Percentiles rank a stretch among this genome's conserved stretches.
Evolutionary conservation across 2,113 vertebrate species (phyloP).

Genomic region (Macrotis lagotis): DNA sequence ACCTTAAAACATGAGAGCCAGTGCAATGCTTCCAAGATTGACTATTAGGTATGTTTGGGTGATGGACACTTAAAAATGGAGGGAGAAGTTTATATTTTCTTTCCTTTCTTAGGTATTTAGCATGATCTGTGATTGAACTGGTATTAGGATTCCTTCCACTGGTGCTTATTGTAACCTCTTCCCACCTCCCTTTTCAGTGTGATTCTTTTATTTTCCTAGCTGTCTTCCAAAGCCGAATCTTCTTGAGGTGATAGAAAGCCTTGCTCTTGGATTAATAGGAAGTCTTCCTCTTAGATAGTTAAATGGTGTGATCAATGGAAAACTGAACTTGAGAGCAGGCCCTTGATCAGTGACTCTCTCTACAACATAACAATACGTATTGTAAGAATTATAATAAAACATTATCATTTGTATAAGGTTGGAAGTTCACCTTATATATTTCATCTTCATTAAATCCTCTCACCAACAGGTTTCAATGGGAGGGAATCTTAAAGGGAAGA

Average conservation of each 20-base stretch:
- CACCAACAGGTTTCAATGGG: neutral
- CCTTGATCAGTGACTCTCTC: neutral
- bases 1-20: neutral
- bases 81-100: neutral
- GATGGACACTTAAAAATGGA: neutral
- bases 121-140: neutral
- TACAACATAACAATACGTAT: neutral
- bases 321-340: neutral
- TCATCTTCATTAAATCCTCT: neutral
- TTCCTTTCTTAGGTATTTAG: neutral
- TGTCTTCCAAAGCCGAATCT: neutral
- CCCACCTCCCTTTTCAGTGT: neutral
- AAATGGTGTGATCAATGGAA: neutral
- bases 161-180: neutral
- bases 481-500: neutral
- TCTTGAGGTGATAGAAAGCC: no score
- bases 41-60: neutral
- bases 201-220: neutral
- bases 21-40: neutral
- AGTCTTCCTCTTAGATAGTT: neutral
- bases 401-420: neutral
- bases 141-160: neutral
- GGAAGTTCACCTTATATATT: neutral
- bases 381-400: neutral
- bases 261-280: neutral